Base-by-base conservation (phyloP, 1,140 invertebrate species). In the Oedothorax gibbosus region DNA sequence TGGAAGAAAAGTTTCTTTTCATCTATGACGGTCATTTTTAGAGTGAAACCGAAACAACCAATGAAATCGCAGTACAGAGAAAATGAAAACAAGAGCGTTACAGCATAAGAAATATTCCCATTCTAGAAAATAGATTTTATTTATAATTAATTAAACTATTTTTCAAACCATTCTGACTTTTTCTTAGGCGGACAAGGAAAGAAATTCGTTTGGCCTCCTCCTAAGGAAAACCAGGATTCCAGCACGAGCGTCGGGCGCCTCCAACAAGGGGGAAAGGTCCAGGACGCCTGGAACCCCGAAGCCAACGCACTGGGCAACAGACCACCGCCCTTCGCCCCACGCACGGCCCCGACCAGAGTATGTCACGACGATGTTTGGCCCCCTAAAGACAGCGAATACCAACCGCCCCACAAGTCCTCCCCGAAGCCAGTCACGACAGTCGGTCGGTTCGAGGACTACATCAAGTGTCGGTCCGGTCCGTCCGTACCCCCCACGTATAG, bases 371-470 rank as follows among this genome's bases (percentile, higher is more conserved):
- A 85, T 7, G 35, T 85, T 0, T 85, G 82, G 82, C 82, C 82
- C 15, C 82, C 82, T 11, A 76, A 60, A 66, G 72, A 49, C 9
- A 85, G 82, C n/a, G 75, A 77, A 21, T 85, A 78, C 56, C 72
- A 77, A 50, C 50, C 54, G 0, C 20, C 14, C 10, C 14, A 18
- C 7, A 14, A 18, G 10, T 12, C 35, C 8, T 57, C 62, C 7
- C 82, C 82, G 2, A 14, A 50, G 5, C 82, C 82, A n/a, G 75
- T 85, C 7, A 77, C 68, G 11, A 51, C 73, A 53, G 49, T 85
- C 7, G 82, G 82, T 8, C 14, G 82, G 11, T 85, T 85, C 21
- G 82, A 85, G 65, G 73, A 85, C 65, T 85, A 85, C 65, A 85
- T 85, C n/a, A 77, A 75, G 21, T 85, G 56, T 35, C 64, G 11